Evolutionary conservation across 2,113 vertebrate genomes (phyloP), one percentile per base, ranked within the genome.

Genomic region (Antigone vipio): DNA sequence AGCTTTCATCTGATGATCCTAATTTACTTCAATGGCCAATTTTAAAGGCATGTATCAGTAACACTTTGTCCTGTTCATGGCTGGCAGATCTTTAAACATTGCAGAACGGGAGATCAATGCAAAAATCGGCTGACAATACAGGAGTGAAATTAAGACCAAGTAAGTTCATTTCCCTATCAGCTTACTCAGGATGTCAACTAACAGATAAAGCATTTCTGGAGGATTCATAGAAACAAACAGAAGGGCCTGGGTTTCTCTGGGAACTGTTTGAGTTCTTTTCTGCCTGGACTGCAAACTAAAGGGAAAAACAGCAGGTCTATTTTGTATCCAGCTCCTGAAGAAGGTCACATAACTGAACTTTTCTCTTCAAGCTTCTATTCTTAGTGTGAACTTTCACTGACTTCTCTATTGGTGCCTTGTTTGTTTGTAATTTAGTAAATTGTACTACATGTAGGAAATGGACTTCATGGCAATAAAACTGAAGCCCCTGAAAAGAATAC

Each of bases 341-440:
- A 93, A 98, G 97, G 97, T 98, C 97, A 97, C 97, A 95, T 77
- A 98, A 95, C 94, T 94, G n/a, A 97, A 95, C 96, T 53, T 96
- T 96, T 96, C 95, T 97, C 97, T 96, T 95, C 64, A 91, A 97
- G 96, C 53, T 95, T 97, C 98, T 98, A 98, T 98, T 98, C 96
- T 98, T 98, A 98, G 98, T 94, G 89, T 98, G 97, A 98, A 98
- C 97, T 98, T 95, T 94, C 72, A 95, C 97, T 98, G 98, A 97
- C 98, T 97, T 95, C 88, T 97, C 80, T 86, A 93, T 94, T 94
- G 95, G 91, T 93, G 89, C 66, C 77, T 88, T 91, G 94, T 97
- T 97, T 97, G 94, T 98, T 96, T 97, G 96, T 91, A 93, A 86
- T 97, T 96, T 93, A 67, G 89, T 86, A 97, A 98, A 96, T 80